These are phyloP conservation scores for Hirundichthys speculiger DNA, from an alignment of 2,113 vertebrate genomes.

Conservation along the genomic window DNA sequence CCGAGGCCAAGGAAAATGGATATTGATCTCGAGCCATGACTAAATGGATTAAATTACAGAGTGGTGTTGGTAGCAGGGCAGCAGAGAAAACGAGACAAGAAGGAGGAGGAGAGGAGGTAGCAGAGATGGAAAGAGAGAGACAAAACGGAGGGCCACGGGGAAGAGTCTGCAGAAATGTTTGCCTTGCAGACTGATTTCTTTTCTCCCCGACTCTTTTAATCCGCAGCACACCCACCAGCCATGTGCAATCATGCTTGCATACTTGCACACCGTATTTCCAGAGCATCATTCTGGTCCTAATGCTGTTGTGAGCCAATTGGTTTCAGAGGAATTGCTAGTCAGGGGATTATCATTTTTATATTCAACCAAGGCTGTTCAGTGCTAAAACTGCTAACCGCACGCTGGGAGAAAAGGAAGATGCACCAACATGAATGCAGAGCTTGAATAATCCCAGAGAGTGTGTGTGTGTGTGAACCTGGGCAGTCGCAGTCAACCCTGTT, in stretches of 20 bases:
- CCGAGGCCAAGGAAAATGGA: conserved; percentile 69
- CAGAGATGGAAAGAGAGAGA: conserved; percentile 26
- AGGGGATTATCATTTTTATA: conserved; percentile 53
- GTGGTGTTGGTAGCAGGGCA: conserved; percentile 60
- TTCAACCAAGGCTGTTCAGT: conserved; percentile 54
- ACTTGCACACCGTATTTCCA: conserved; percentile 25
- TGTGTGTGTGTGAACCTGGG: conserved; percentile 21
- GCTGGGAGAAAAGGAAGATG: conserved; percentile 36
- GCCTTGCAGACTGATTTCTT: conserved; percentile 33
- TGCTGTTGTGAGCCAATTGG: conserved; percentile 53
- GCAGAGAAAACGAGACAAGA: conserved; percentile 32
- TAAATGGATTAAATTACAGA: conserved; percentile 78
- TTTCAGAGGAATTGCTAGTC: conserved; percentile 47
- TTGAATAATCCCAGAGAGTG: conserved; percentile 32
- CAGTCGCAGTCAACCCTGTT: conserved; percentile 26
- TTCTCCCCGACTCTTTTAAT: conserved; percentile 27
- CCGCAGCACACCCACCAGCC: conserved; percentile 44
- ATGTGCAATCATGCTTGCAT: conserved; percentile 32
- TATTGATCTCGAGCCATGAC: conserved; percentile 78
- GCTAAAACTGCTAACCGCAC: conserved; percentile 46
- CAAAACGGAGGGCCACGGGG: conserved; percentile 34
- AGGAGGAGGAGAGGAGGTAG: conserved; percentile 21
- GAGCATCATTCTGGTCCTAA: conserved; percentile 38
- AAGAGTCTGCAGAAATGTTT: conserved; percentile 38
- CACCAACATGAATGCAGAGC: conserved; percentile 49